Conservation (phyloP, 2,888 invertebrate genomes). For the Tridacna gigas region DNA sequence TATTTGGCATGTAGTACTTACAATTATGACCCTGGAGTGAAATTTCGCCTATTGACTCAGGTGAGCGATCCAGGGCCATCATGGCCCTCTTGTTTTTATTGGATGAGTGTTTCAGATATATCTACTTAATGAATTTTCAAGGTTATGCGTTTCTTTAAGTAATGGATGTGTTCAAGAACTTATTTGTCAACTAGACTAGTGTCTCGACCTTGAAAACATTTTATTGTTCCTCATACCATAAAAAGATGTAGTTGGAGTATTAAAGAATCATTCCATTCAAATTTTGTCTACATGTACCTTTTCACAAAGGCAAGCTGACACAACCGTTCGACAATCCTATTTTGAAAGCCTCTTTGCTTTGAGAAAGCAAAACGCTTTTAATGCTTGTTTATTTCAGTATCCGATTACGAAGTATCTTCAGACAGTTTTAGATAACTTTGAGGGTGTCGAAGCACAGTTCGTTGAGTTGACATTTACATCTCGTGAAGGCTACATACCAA, state of each 20-base stretch:
- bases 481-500: neutral
- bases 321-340: neutral
- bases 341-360: too few relatives aligned
- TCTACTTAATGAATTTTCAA: too few relatives aligned
- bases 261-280: too few relatives aligned
- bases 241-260: too few relatives aligned
- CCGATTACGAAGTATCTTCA: constrained; percentile 10
- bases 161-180: neutral
- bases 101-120: too few relatives aligned
- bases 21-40: too few relatives aligned
- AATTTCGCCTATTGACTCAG: too few relatives aligned
- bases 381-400: constrained; percentile 21
- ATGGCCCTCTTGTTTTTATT: too few relatives aligned
- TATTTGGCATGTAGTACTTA: too few relatives aligned
- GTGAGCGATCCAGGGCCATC: too few relatives aligned
- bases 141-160: neutral
- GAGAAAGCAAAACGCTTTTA: neutral
- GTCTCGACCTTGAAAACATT: neutral
- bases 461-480: constrained; percentile 10
- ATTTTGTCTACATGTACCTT: neutral
- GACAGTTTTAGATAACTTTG: constrained; percentile 26
- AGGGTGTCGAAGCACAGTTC: constrained; percentile 18
- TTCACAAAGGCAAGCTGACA: neutral
- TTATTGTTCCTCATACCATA: neutral
- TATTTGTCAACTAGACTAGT: neutral